Base-by-base conservation (phyloP, 2,888 invertebrate species). In the Macaria liturata region DNA sequence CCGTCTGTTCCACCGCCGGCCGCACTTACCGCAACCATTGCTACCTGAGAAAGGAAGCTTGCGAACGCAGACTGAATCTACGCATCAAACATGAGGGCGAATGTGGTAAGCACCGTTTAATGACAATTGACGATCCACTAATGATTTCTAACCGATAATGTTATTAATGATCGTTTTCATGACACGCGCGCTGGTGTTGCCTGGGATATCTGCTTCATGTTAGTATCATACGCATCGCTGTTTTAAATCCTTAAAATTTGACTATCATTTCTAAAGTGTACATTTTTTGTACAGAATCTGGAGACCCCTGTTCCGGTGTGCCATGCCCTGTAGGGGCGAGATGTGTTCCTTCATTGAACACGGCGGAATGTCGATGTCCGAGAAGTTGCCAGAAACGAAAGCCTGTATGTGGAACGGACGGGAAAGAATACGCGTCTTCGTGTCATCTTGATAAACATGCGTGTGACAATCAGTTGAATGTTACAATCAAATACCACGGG, bases 341-440 rank as follows among this genome's bases (percentile, higher is more conserved):
- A 51, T 97, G 97, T 80, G 93, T 85, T 40, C 89, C 93, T 39
- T 83, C 93, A 1, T 95, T 95, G 74, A 96, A 96, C 6, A 93
- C 93, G 64, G 93, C 94, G 45, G 95, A 91, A 62, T 91, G 91
- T 59, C 76, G 88, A 68, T 97, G 98, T 85, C 86, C 91, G 2
- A 73, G 87, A 31, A 89, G 82, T 62, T 91, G 91, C 64, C 95
- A 95, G 65, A 94, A 94, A 80, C 94, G 95, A 72, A 95, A 97
- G 74, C 96, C 97, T 4, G 97, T 97, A 6, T 98, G 98, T 76
- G 97, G 97, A 32, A 96, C 96, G 9, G 97, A 98, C 81, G 97
- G 97, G 4, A 94, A 95, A 72, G 94, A 98, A 64, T 98, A 98
- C 85, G 94, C 96, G 42, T 97, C 97, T 76, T 95, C 95, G 43